phyloP scores from a whole-genome alignment of 2,113 vertebrate species.

The Panurus biarmicus region DNA sequence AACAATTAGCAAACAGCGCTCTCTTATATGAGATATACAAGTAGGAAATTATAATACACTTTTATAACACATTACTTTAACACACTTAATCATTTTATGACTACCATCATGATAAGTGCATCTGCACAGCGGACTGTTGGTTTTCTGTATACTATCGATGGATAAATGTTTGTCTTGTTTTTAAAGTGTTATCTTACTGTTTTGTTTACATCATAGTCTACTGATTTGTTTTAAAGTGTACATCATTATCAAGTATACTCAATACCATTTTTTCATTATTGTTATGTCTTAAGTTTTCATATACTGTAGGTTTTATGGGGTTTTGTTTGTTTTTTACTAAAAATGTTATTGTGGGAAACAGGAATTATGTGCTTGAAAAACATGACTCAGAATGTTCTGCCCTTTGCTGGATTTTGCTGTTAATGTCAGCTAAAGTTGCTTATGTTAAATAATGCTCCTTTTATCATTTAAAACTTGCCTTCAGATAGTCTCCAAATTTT shows the following conservation, averaged over 20 bases:
- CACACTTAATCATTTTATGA: conserved; percentile 71
- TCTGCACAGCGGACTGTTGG: conserved; percentile 67
- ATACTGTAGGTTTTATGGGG: conserved; percentile 57
- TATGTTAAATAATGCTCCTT: conserved; percentile 49
- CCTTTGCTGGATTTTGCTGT: conserved; percentile 51
- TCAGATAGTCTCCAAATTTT: conserved; percentile 36
- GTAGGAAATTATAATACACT: conserved; percentile 67
- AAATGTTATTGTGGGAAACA: conserved; percentile 72
- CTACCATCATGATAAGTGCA: conserved; percentile 65
- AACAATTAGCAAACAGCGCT: conserved; percentile 65
- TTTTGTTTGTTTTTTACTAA: conserved; percentile 61
- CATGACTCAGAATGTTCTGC: conserved; percentile 62
- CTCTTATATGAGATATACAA: conserved; percentile 71
- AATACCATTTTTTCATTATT: conserved; percentile 67
- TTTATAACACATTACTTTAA: conserved; percentile 75
- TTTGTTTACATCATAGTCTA: conserved; percentile 82
- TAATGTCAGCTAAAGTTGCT: conserved; percentile 39
- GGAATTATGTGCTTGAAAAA: conserved; percentile 69
- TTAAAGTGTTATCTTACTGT: conserved; percentile 80
- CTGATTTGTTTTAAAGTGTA: conserved; percentile 80
- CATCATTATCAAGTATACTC: conserved; percentile 68
- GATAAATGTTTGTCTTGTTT: conserved; percentile 73
- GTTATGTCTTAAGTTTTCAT: conserved; percentile 70
- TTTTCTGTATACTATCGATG: conserved; percentile 76
- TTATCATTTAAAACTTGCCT: conserved; percentile 41